Evolutionary conservation across 2,888 invertebrate species (phyloP).

Genomic region (Lasioglossum leucozonium): DNA sequence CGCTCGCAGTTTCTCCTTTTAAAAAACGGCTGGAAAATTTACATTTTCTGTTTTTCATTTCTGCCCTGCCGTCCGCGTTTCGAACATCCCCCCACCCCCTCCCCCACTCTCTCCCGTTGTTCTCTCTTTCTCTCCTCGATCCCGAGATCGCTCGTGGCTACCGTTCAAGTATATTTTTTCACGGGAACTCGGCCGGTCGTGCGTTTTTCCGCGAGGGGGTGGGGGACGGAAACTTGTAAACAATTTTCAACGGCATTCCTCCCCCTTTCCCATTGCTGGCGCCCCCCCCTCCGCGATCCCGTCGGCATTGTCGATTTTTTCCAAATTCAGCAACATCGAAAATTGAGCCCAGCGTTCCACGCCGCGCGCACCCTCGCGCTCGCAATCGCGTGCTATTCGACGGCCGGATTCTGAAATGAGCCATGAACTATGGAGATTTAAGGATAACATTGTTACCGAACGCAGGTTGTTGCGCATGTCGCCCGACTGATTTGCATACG

Average conservation of each 20-base stretch:
- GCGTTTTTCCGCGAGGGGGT: not conserved
- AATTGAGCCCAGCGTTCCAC: not conserved
- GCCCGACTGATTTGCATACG: not conserved
- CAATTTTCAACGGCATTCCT: conserved; percentile 13
- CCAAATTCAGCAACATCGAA: not conserved
- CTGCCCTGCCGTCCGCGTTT: not conserved
- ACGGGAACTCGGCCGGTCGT: not conserved
- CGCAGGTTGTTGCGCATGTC: not conserved
- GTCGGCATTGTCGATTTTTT: conserved; percentile 18
- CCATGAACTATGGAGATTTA: conserved; percentile 14
- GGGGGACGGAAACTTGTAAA: not conserved
- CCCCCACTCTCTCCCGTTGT: not conserved
- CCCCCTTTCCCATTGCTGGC: not conserved
- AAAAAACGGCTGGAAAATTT: conserved; percentile 19
- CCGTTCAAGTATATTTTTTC: conserved; percentile 13
- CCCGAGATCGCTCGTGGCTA: not conserved
- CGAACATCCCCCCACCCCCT: not conserved
- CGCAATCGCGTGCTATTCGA: conserved; percentile 1
- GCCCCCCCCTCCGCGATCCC: not conserved
- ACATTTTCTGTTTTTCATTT: conserved; percentile 25
- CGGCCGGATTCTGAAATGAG: not conserved
- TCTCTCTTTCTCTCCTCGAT: not conserved
- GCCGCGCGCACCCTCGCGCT: not conserved
- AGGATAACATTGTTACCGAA: conserved; percentile 10
- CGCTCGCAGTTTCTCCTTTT: conserved; percentile 16